These are phyloP conservation scores for Rhynchopsitta pachyrhyncha DNA, from an alignment of 2,113 vertebrate genomes.

Conservation along the genomic window DNA sequence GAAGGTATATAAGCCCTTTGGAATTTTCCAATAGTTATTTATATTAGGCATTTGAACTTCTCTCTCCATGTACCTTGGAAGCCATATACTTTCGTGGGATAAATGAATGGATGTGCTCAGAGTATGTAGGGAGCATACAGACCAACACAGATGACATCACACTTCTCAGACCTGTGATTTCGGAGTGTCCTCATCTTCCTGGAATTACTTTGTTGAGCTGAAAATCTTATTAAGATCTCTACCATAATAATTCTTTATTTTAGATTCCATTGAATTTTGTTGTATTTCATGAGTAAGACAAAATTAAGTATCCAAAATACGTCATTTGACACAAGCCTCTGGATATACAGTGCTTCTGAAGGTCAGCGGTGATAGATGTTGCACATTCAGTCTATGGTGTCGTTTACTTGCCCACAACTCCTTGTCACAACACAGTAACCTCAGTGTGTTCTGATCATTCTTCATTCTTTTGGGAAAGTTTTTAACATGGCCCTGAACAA, in stretches of 20 bases:
- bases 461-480: neutral
- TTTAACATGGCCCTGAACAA: neutral
- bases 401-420: neutral
- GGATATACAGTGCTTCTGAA: neutral
- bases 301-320: neutral
- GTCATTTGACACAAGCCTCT: neutral
- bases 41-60: fast-evolving
- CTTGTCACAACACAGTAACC: neutral
- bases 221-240: neutral
- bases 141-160: neutral
- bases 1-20: neutral
- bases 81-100: neutral
- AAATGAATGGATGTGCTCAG: neutral
- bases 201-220: neutral
- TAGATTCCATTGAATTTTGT: neutral
- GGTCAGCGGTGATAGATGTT: neutral
- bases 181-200: neutral
- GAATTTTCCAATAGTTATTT: neutral
- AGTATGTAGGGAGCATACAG: neutral
- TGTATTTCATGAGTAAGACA: neutral
- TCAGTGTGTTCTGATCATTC: neutral
- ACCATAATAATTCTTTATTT: neutral
- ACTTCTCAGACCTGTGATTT: neutral
- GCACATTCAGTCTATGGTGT: neutral
- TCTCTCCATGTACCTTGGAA: neutral